Evolutionary conservation across 2,888 invertebrate genomes (phyloP), one percentile per base, ranked within the genome.

Genomic region (Amphiduros pacificus): DNA sequence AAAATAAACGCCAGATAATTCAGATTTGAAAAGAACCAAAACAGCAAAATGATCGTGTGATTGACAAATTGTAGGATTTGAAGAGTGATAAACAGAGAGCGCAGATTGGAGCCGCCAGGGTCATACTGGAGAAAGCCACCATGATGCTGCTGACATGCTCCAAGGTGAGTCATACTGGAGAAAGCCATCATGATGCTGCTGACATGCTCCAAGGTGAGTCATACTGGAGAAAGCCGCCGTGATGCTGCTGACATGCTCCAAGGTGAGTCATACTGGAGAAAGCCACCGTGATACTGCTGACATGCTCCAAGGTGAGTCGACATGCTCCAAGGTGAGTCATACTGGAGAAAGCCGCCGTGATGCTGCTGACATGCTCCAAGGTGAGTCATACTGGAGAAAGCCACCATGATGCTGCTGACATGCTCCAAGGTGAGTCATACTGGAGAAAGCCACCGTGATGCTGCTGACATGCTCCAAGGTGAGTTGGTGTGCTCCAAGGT

Each of bases 81-180:
- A 85, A 85, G 73, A 96, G 96, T 83, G 98, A 98, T 82, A 87
- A 95, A 74, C 87, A 97, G 73, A 86, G 94, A 75, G 94, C 98
- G 17, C 97, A 98, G 86, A 96, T 99, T 88, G 91, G 92, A 11
- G 94, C 95, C 27, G 97, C 98, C 0, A 87, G 98, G 71, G 93
- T 94, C 76, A 93, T 97, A 63, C 86, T 98, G 24, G 97, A 98
- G 83, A 88, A 95, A 69, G 95, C 96, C 57, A 97, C 98, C 31
- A 93, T 96, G 87, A 92, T 99, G 89, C 87, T 99, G 53, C 88
- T 99, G 63, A 96, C 96, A 41, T 93, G 98, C 36, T 96, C 96
- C 70, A 99, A 98, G 88, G 92, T 91, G 83, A 78, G 44, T 94
- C 76, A 92, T 96, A 63, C 86, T 97, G 24, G 97, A 98, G 83